Conservation (phyloP, 1,140 invertebrate genomes). For the Drosophila fuyamai region DNA sequence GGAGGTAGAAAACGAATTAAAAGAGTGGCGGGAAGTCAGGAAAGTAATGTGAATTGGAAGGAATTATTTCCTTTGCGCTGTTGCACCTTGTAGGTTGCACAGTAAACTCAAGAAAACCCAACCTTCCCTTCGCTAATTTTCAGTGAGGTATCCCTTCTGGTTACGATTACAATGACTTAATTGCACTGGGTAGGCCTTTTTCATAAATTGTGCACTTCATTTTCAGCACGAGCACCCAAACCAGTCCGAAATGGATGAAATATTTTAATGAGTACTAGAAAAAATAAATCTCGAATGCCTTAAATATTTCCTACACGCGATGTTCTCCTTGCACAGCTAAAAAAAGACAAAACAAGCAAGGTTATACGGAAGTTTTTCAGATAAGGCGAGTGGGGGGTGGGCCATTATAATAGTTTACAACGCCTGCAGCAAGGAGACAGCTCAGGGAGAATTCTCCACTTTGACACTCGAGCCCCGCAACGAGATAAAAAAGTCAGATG, state of each 20-base stretch:
- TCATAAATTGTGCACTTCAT: too few species aligned
- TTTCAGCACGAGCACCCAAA: too few species aligned
- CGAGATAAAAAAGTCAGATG: slow-evolving; percentile 65
- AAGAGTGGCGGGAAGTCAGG: neutral
- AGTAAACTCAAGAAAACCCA: neutral
- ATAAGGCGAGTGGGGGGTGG: neutral
- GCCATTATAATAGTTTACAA: slow-evolving; percentile 35
- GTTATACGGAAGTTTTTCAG: slow-evolving; percentile 33
- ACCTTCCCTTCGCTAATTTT: neutral
- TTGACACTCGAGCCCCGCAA: slow-evolving; percentile 65
- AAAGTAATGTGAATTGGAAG: neutral
- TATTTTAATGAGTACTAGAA: slow-evolving; percentile 36
- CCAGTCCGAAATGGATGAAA: neutral
- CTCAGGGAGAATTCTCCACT: slow-evolving; percentile 34
- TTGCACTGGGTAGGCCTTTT: neutral
- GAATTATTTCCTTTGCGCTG: slow-evolving; percentile 18
- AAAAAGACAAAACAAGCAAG: slow-evolving; percentile 38
- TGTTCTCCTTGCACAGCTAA: slow-evolving; percentile 1
- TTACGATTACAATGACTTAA: neutral
- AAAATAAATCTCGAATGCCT: slow-evolving; percentile 69
- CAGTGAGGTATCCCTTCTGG: neutral
- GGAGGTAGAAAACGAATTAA: neutral
- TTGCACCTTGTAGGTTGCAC: neutral
- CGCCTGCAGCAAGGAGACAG: slow-evolving; percentile 16
- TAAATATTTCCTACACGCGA: slow-evolving; percentile 54